Evolutionary conservation across 2,797 vertebrate genomes (phyloP), one percentile per base, ranked within the genome.

Genomic region (Phalloptychus januarius): DNA sequence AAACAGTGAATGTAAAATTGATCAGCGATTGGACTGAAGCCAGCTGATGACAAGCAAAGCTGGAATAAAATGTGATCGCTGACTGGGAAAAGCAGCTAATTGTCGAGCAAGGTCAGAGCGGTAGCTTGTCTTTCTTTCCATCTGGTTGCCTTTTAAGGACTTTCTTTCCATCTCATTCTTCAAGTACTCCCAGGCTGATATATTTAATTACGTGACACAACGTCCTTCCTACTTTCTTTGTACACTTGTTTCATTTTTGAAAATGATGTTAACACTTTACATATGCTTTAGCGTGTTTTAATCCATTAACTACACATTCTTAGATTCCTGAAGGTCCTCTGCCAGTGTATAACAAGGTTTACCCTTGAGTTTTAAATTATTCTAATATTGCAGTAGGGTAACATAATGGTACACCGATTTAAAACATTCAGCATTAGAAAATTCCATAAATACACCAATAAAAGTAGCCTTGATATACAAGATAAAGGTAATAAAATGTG

Each of bases 61-160:
- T 83, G 84, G 80, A 85, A 79, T 79, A 85, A 86, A 58, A 73
- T 70, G 82, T 36, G 88, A 81, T 76, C 73, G 78, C 71, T 86
- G 86, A 87, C 78, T 80, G 76, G 44, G 45, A 67, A 28, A 42
- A 71, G 65, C 58, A 78, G 86, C 76, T 90, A 87, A 92, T 88
- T 90, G 77, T 83, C 80, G 89, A 87, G 86, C 82, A 63, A 84
- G 72, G 76, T 83, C 81, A 83, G 82, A 88, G 78, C 71, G 50
- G 76, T 65, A 48, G 72, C 71, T 54, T 71, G 69, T 71, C 74
- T 84, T 16, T n/a, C n/a, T 63, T 33, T 54, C 11, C 28, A n/a
- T 56, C 8, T 67, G n/a, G 75, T 78, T 78, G 44, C n/a, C 75
- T 79, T 83, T 23, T 56, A 38, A 38, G 63, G 46, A 77, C 23